Evolutionary conservation across 2,888 invertebrate genomes (phyloP).

Genomic region (Xiphydria camelus): DNA sequence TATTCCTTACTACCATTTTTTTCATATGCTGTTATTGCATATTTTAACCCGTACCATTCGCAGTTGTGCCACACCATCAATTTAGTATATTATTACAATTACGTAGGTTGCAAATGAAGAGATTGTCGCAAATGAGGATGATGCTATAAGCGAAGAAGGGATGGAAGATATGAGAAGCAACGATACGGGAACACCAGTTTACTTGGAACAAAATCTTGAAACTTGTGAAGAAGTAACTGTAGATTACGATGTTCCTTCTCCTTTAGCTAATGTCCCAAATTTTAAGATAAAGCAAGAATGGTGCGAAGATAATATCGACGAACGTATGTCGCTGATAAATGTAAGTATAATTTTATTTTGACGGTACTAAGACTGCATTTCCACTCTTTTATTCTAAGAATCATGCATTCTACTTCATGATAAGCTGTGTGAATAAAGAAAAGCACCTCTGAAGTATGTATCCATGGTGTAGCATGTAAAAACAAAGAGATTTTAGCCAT

Average conservation of each 20-base stretch:
- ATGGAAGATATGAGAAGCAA: background rate
- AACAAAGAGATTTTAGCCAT: background rate
- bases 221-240: slow-evolving; percentile 21
- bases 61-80: background rate
- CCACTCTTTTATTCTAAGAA: too few species aligned
- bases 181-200: slow-evolving; percentile 2
- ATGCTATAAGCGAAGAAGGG: background rate
- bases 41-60: too few species aligned
- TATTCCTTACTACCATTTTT: too few species aligned
- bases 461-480: background rate
- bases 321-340: slow-evolving; percentile 10
- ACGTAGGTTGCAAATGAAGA: background rate
- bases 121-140: background rate
- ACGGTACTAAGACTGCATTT: slow-evolving; percentile 24
- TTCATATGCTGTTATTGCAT: too few species aligned
- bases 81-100: background rate
- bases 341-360: slow-evolving; percentile 17
- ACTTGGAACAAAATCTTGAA: slow-evolving; percentile 15
- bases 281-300: slow-evolving; percentile 19
- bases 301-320: slow-evolving; percentile 12
- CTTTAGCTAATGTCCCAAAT: slow-evolving; percentile 6
- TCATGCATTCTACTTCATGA: too few species aligned
- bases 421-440: background rate
- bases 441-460: background rate
- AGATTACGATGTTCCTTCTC: slow-evolving; percentile 17